phyloP scores from a whole-genome alignment of 2,113 vertebrate species.

The Podarcis raffonei region DNA sequence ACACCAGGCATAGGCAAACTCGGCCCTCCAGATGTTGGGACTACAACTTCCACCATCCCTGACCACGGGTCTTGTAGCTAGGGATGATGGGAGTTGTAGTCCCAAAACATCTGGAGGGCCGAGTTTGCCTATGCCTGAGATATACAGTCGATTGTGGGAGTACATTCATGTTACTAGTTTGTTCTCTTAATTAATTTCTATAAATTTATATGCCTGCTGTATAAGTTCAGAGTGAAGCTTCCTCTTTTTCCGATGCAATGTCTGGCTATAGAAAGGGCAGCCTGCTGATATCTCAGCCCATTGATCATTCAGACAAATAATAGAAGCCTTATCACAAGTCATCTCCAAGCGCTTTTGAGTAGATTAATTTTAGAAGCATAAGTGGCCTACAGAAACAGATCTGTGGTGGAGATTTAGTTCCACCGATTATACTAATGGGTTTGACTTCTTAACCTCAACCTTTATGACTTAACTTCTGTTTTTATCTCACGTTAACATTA shows the following conservation, averaged over 20 bases:
- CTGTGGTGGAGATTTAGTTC: conserved; percentile 57
- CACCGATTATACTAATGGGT: conserved; percentile 54
- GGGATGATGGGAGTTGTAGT: no score
- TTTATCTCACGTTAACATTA: conserved; percentile 55
- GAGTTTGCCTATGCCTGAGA: background rate
- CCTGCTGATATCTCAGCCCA: background rate
- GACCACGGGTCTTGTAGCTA: no score
- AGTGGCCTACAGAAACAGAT: conserved; percentile 17
- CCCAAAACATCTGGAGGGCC: no score
- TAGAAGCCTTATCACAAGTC: background rate
- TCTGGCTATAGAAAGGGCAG: background rate
- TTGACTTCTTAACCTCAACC: conserved; percentile 45
- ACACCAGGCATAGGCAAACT: no score
- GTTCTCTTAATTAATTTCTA: background rate
- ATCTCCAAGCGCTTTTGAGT: background rate
- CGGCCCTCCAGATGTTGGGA: no score
- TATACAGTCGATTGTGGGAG: background rate
- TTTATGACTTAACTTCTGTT: conserved; percentile 61
- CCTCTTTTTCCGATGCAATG: background rate
- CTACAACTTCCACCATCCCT: no score
- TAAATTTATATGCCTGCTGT: background rate
- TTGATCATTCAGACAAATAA: background rate
- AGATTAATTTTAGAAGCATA: conserved; percentile 40
- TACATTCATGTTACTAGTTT: background rate
- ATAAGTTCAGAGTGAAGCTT: background rate